phyloP scores from a whole-genome alignment of 2,113 vertebrate species.

The Campylomormyrus tamandua region DNA sequence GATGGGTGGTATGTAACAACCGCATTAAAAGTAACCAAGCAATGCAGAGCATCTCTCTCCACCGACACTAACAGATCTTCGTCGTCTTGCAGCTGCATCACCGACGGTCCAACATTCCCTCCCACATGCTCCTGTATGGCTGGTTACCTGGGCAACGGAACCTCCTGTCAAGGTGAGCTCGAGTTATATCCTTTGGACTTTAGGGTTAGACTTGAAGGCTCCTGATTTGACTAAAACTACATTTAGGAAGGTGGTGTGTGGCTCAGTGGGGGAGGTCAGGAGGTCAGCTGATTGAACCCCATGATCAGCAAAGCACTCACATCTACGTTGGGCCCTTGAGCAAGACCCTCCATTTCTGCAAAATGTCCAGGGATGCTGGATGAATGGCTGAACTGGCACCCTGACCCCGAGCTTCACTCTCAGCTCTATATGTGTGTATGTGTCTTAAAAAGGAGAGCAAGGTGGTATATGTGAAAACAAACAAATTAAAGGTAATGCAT shows the following conservation, averaged over 20 bases:
- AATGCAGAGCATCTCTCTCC: background rate
- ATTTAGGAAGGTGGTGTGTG: background rate
- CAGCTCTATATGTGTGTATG: background rate
- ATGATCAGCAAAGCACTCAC: background rate
- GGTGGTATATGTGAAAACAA: background rate
- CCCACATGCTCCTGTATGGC: constrained; percentile 73
- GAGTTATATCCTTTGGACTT: background rate
- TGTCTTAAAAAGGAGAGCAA: background rate
- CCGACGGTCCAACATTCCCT: constrained; percentile 43
- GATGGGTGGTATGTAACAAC: background rate
- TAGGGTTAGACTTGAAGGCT: background rate
- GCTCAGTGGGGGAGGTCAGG: background rate
- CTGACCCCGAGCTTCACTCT: background rate
- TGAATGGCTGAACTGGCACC: background rate
- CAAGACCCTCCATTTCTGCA: background rate
- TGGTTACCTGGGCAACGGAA: constrained; percentile 83
- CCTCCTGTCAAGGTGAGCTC: constrained; percentile 71
- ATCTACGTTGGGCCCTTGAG: background rate
- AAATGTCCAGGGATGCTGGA: background rate
- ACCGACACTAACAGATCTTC: background rate
- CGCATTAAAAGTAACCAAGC: background rate
- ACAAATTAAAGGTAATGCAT: background rate
- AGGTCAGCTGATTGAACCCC: background rate
- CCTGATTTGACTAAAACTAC: background rate
- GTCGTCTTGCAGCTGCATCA: constrained; percentile 66